A percentile compares a stretch with the other conserved stretches of the same genome.
Conservation (phyloP, 2,888 invertebrate species). For the Sinentomon sp. region DNA sequence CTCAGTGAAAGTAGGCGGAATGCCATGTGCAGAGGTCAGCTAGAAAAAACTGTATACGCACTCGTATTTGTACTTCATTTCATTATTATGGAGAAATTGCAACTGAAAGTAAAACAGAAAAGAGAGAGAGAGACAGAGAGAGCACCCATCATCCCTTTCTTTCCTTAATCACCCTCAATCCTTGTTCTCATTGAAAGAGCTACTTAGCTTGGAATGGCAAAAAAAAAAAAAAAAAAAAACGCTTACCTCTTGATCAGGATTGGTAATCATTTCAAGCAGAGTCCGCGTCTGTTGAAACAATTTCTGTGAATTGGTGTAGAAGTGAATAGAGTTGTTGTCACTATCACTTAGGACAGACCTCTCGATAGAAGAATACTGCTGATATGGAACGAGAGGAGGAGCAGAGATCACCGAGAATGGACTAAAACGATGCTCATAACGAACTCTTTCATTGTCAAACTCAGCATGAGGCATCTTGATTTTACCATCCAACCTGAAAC, state of each 20-base stretch:
- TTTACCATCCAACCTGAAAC: slow-evolving; percentile 62
- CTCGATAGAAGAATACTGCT: slow-evolving; percentile 63
- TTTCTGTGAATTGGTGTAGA: slow-evolving; percentile 55
- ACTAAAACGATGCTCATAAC: slow-evolving; percentile 78
- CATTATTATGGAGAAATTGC: too few relatives aligned
- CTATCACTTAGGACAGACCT: slow-evolving; percentile 28
- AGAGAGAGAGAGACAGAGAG: too few relatives aligned
- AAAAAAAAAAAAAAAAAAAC: slow-evolving; percentile 3
- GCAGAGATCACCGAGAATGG: slow-evolving; percentile 61
- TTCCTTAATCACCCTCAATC: too few relatives aligned
- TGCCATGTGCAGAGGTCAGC: too few relatives aligned
- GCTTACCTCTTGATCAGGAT: slow-evolving; percentile 45
- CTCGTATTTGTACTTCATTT: too few relatives aligned
- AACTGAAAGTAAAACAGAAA: too few relatives aligned
- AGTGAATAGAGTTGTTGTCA: too few relatives aligned
- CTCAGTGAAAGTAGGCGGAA: too few relatives aligned
- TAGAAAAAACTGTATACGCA: too few relatives aligned
- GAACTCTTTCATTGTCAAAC: slow-evolving; percentile 76
- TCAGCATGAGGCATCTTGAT: slow-evolving; percentile 51
- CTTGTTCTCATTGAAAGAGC: too few relatives aligned
- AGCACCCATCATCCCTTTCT: too few relatives aligned
- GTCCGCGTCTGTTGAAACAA: slow-evolving; percentile 72
- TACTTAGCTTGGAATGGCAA: too few relatives aligned
- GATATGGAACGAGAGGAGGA: slow-evolving; percentile 73
- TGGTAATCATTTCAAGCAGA: slow-evolving; percentile 48